A percentile compares a stretch with the other conserved stretches of the same genome.
phyloP scores from a whole-genome alignment of 2,888 invertebrate species.

The Brachyptera risi region DNA sequence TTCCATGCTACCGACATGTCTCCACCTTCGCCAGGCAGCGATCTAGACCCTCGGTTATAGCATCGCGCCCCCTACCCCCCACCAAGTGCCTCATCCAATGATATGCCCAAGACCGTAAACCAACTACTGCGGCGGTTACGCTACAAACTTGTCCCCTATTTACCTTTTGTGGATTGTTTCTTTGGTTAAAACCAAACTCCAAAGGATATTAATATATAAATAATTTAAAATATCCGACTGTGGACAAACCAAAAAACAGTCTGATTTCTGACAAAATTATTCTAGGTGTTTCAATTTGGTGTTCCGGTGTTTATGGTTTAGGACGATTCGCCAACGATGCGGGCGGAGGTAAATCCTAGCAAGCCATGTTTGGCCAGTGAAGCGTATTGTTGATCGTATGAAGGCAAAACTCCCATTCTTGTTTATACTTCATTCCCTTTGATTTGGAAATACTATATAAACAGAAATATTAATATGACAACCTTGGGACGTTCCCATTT shows the following conservation, averaged over 20 bases:
- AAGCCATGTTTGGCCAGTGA: background rate
- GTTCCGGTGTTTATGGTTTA: constrained; percentile 15
- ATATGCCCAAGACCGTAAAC: background rate
- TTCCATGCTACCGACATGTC: constrained; percentile 35
- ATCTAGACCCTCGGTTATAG: constrained; percentile 36
- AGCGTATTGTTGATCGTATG: background rate
- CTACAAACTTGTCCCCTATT: constrained; percentile 26
- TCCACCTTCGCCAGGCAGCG: constrained; percentile 22
- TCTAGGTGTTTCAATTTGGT: constrained; percentile 24
- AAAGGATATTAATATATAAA: constrained; percentile 21
- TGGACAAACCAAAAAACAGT: background rate
- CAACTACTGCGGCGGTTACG: background rate
- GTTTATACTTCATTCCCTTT: constrained; percentile 17
- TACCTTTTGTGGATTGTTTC: constrained; percentile 29
- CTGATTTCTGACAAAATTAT: background rate
- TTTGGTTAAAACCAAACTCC: constrained; percentile 20
- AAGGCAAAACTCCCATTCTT: constrained; percentile 4
- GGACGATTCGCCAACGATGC: background rate
- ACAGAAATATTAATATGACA: background rate
- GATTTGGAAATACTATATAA: constrained; percentile 13
- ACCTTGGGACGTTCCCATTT: background rate
- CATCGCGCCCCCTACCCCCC: constrained; percentile 34
- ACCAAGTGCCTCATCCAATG: constrained; percentile 31
- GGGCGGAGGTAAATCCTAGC: background rate
- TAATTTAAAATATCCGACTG: constrained; percentile 1